Evolutionary conservation across 2,113 vertebrate species (phyloP).

Genomic region (Galemys pyrenaicus): DNA sequence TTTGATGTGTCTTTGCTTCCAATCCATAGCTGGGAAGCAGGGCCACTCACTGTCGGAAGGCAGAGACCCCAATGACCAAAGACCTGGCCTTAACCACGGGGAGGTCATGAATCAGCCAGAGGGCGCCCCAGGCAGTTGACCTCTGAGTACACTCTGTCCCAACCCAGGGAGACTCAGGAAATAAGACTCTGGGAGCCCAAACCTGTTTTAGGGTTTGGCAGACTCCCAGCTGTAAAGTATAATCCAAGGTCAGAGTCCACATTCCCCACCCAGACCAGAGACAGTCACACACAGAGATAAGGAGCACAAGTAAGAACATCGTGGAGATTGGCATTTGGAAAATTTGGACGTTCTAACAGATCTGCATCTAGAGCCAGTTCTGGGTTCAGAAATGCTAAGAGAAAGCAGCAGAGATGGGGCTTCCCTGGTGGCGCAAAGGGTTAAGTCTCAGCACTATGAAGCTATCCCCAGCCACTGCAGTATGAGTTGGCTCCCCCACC

Average conservation of each 20-base stretch:
- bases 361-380: background rate
- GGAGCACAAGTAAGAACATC: background rate
- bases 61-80: background rate
- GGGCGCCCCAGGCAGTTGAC: background rate
- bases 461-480: too few relatives aligned
- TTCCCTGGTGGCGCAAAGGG: too few relatives aligned
- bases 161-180: background rate
- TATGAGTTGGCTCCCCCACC: too few relatives aligned
- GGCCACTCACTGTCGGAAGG: background rate
- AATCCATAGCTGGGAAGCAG: background rate
- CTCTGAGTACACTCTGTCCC: background rate
- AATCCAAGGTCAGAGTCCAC: constrained; percentile 60
- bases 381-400: background rate
- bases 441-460: too few relatives aligned
- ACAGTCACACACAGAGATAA: background rate
- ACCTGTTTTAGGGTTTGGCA: constrained; percentile 66
- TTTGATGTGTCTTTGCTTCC: background rate
- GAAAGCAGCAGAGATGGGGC: background rate
- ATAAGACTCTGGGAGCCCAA: constrained; percentile 42
- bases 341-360: background rate
- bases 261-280: constrained; percentile 51
- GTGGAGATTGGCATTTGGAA: background rate
- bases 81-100: background rate
- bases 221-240: constrained; percentile 20
- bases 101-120: background rate